These are phyloP conservation scores for Harpagus bidentatus DNA, from an alignment of 2,113 vertebrate genomes.

Conservation along the genomic window DNA sequence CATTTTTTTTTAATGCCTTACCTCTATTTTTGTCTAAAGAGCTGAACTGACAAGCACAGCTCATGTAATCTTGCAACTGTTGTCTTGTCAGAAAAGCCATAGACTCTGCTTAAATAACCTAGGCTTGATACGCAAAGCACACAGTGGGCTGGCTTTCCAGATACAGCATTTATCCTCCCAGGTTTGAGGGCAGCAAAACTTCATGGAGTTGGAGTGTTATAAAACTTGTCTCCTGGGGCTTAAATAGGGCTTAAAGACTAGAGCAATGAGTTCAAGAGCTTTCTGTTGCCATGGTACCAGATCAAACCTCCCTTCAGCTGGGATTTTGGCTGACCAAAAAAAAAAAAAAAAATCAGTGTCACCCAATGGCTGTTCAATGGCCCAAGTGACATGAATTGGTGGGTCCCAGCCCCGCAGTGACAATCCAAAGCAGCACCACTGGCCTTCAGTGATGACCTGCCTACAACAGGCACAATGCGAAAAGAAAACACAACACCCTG, in stretches of 20 bases:
- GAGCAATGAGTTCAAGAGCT: neutral
- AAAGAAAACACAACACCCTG: neutral
- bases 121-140: neutral
- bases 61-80: neutral
- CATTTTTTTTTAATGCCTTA: constrained; percentile 32
- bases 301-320: neutral
- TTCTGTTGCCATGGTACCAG: neutral
- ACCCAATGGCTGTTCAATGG: neutral
- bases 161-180: neutral
- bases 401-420: neutral
- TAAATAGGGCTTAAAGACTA: neutral
- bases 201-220: neutral
- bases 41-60: constrained; percentile 10
- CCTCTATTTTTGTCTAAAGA: neutral
- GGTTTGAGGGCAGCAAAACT: neutral
- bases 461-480: neutral
- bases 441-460: neutral
- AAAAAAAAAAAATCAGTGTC: neutral
- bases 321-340: neutral
- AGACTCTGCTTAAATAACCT: neutral
- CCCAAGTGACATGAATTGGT: neutral
- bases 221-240: neutral
- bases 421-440: neutral
- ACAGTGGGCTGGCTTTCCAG: neutral
- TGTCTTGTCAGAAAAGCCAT: neutral